Conservation (phyloP, 2,113 vertebrate genomes). For the Arothron firmamentum region DNA sequence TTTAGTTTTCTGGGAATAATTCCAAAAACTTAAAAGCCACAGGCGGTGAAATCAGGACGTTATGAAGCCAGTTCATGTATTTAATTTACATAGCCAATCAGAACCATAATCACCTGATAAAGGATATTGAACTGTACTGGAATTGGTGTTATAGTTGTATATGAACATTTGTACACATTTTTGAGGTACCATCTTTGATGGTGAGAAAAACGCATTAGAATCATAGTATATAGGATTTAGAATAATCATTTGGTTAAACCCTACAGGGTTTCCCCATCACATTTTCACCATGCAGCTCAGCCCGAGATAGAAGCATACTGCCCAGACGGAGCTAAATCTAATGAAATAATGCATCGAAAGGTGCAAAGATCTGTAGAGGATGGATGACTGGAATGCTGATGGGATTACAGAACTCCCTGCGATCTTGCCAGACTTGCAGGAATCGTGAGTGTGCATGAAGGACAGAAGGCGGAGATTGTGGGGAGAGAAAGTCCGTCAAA, state of each 20-base stretch:
- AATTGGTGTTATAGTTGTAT: neutral
- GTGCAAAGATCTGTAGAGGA: slow-evolving; percentile 29
- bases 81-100: too few species aligned
- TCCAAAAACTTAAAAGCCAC: too few species aligned
- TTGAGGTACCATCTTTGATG: too few species aligned
- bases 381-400: slow-evolving; percentile 45
- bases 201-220: too few species aligned
- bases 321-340: slow-evolving; percentile 18
- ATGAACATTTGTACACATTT: too few species aligned
- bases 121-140: neutral
- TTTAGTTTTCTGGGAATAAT: too few species aligned
- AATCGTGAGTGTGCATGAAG: slow-evolving; percentile 23
- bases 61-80: too few species aligned
- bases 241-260: slow-evolving; percentile 13
- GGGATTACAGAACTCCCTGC: slow-evolving; percentile 52
- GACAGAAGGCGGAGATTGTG: slow-evolving; percentile 6
- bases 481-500: slow-evolving; percentile 4
- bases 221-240: neutral
- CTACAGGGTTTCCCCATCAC: slow-evolving; percentile 15
- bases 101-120: too few species aligned
- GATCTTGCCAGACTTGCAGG: slow-evolving; percentile 10
- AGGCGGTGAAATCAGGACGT: too few species aligned
- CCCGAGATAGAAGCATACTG: slow-evolving; percentile 21
- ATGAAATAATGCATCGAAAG: slow-evolving; percentile 43
- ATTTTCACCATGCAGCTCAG: slow-evolving; percentile 27